phyloP scores from a whole-genome alignment of 2,888 invertebrate genomes.

The Eristalis pertinax region DNA sequence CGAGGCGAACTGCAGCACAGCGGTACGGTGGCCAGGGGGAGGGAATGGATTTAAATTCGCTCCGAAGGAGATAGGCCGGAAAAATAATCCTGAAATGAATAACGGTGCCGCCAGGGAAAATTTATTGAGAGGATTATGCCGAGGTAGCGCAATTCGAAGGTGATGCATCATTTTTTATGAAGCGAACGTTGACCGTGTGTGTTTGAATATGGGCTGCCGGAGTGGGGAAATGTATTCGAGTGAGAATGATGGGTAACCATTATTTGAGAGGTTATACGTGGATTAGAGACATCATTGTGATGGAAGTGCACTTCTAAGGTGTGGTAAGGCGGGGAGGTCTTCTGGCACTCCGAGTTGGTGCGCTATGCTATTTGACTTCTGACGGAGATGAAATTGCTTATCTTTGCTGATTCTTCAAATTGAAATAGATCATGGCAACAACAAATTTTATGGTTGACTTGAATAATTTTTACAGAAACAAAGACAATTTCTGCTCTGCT shows the following conservation, averaged over 20 bases:
- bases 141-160: neutral
- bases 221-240: neutral
- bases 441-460: too few species aligned
- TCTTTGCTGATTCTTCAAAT: too few species aligned
- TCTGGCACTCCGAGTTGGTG: too few species aligned
- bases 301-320: too few species aligned
- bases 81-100: slow-evolving; percentile 11
- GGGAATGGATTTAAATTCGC: slow-evolving; percentile 25
- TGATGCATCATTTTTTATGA: slow-evolving; percentile 3
- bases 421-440: too few species aligned
- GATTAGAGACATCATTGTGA: too few species aligned
- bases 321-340: too few species aligned
- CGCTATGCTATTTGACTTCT: too few species aligned
- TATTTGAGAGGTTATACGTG: too few species aligned
- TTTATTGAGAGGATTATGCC: slow-evolving; percentile 4
- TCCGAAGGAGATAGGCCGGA: slow-evolving; percentile 19
- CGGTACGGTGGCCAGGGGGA: neutral
- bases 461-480: too few species aligned
- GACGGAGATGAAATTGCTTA: too few species aligned
- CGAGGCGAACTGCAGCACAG: slow-evolving; percentile 19
- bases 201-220: neutral
- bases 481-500: too few species aligned
- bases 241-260: neutral
- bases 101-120: neutral
- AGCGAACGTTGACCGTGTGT: neutral